Evolutionary conservation across 2,113 vertebrate species (phyloP).

Genomic region (Gulo gulo): DNA sequence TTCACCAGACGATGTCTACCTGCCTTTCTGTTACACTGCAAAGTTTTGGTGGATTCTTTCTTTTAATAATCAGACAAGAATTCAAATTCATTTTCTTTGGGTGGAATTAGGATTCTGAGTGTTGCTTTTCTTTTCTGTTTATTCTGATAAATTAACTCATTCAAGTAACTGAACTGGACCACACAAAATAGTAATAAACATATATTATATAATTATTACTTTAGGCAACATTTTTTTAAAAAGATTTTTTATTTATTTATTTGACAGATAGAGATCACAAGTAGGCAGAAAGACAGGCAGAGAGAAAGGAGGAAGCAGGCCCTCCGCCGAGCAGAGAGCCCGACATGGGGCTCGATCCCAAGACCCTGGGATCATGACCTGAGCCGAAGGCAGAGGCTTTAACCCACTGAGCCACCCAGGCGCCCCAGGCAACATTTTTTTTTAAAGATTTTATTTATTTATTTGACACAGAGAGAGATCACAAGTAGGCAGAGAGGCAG

Average conservation of each 20-base stretch:
- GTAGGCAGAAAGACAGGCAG: no score
- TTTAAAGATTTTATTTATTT: no score
- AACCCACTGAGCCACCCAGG: no score
- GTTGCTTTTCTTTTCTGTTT: background rate
- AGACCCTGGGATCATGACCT: no score
- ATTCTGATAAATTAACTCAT: background rate
- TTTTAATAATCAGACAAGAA: background rate
- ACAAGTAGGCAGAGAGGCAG: no score
- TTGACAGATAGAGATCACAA: no score
- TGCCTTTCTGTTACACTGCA: background rate
- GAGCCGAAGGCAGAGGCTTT: no score
- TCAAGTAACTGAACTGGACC: background rate
- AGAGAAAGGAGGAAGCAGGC: no score
- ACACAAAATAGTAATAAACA: background rate
- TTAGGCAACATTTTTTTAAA: background rate
- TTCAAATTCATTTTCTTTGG: conserved; percentile 3
- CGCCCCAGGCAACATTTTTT: background rate
- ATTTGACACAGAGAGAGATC: no score
- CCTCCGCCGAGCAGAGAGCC: no score
- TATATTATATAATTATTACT: background rate
- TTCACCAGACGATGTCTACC: background rate
- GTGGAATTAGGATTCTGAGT: background rate
- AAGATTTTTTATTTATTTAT: no score
- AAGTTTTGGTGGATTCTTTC: conserved; percentile 5
- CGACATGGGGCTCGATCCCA: no score